These are phyloP conservation scores for Osmerus eperlanus DNA, from an alignment of 2,113 vertebrate species.

Conservation along the genomic window DNA sequence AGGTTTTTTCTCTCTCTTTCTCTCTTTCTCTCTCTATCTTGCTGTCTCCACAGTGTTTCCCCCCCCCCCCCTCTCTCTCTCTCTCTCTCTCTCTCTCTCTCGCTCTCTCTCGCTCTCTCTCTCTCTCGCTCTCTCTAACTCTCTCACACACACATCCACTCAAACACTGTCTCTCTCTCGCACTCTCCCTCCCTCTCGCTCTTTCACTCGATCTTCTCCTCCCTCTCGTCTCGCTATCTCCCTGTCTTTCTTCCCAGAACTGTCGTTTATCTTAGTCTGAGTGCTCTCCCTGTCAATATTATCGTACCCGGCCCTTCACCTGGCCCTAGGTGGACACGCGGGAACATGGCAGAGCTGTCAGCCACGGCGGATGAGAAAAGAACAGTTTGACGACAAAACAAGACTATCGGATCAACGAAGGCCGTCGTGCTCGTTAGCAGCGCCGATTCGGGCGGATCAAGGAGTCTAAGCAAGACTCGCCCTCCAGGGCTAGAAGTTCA, in stretches of 20 bases:
- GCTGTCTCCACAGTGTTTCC: constrained; percentile 1
- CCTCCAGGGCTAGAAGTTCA: no score
- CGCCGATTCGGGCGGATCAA: no score
- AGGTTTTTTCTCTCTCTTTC: neutral
- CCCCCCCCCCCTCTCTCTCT: neutral
- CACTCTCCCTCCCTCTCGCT: neutral
- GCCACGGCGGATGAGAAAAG: constrained; percentile 52
- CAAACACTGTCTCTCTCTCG: no score
- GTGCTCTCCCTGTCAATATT: constrained; percentile 63
- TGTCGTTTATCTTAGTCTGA: constrained; percentile 48
- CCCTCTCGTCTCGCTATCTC: neutral
- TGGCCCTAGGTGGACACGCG: constrained; percentile 55
- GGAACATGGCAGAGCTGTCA: constrained; percentile 54
- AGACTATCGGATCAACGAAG: constrained; percentile 58
- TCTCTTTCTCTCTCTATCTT: constrained; percentile 24
- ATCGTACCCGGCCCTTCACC: constrained; percentile 54
- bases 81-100: neutral
- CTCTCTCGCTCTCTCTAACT: neutral
- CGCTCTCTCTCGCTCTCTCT: neutral
- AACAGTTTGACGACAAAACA: constrained; percentile 44
- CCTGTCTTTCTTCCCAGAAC: neutral
- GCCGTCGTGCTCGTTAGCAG: constrained; percentile 63
- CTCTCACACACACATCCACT: neutral
- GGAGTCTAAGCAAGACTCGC: no score
- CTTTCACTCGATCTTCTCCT: neutral